Percentiles rank a stretch among this genome's conserved stretches.
Conservation (phyloP, 2,113 vertebrate genomes). For the Semicossyphus pulcher region DNA sequence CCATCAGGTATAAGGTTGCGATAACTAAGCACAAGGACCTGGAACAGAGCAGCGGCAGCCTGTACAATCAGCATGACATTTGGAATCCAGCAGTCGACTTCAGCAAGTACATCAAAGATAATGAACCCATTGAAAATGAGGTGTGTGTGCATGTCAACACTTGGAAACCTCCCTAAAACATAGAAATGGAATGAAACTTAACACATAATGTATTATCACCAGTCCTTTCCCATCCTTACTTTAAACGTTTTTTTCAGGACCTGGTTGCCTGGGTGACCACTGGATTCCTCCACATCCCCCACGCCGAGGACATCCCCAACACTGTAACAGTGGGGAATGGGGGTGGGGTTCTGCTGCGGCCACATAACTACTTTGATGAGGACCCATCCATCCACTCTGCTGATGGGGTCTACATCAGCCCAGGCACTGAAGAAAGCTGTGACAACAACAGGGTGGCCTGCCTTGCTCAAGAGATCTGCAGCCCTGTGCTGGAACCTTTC, state of each 20-base stretch:
- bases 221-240: too few relatives aligned
- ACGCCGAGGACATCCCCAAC: conserved; percentile 94
- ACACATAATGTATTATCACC: neutral
- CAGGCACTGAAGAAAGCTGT: conserved; percentile 78
- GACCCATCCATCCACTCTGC: conserved; percentile 91
- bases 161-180: neutral
- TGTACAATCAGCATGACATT: conserved; percentile 91
- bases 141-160: conserved; percentile 73
- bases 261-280: conserved; percentile 81
- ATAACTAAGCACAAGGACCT: conserved; percentile 90
- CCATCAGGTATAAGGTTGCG: conserved; percentile 90
- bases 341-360: conserved; percentile 89
- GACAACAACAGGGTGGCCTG: conserved; percentile 89
- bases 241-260: conserved; percentile 70
- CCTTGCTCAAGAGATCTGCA: conserved; percentile 82
- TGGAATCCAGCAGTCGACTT: conserved; percentile 87
- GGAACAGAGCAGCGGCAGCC: conserved; percentile 88
- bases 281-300: conserved; percentile 90
- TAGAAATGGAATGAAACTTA: neutral
- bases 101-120: conserved; percentile 88
- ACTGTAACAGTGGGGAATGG: conserved; percentile 88
- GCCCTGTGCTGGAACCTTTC: conserved; percentile 83
- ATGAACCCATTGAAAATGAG: conserved; percentile 89
- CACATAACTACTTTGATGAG: conserved; percentile 93
- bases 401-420: conserved; percentile 85